Conservation (phyloP, 2,888 invertebrate species). For the Xanthia icteritia region DNA sequence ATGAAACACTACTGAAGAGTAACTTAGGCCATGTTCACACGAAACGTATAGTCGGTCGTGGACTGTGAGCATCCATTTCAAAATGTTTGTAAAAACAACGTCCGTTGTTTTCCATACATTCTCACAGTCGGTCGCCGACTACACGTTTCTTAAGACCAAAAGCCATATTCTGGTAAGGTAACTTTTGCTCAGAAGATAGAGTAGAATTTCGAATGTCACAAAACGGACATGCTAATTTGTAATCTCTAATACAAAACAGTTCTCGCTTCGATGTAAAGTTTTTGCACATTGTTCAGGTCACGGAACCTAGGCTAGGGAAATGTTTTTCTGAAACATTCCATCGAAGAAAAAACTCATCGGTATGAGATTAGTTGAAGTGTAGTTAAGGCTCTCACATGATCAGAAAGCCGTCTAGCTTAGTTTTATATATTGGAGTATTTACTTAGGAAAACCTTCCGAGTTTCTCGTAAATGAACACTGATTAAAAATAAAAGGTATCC, state of each 20-base stretch:
- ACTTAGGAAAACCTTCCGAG: background rate
- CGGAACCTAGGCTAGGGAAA: background rate
- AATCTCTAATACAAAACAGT: background rate
- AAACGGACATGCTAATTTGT: background rate
- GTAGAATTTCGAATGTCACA: background rate
- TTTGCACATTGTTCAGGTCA: slow-evolving; percentile 1
- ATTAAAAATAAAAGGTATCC: slow-evolving; percentile 34
- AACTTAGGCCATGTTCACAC: background rate
- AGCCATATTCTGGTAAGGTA: background rate
- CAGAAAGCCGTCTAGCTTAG: background rate
- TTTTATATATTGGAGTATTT: background rate
- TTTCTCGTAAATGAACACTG: slow-evolving; percentile 17
- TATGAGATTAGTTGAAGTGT: background rate
- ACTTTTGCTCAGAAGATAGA: background rate
- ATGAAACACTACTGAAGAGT: slow-evolving; percentile 20
- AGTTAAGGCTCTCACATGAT: background rate
- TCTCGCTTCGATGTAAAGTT: slow-evolving; percentile 19
- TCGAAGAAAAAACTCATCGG: background rate
- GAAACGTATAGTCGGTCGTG: background rate
- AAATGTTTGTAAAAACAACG: background rate
- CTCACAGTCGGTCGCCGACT: too few species aligned
- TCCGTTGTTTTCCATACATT: too few species aligned
- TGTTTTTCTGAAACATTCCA: background rate
- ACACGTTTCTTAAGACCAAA: too few species aligned
- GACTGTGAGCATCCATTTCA: background rate